phyloP scores from a whole-genome alignment of 2,797 vertebrate genomes.

The Tapirus indicus region DNA sequence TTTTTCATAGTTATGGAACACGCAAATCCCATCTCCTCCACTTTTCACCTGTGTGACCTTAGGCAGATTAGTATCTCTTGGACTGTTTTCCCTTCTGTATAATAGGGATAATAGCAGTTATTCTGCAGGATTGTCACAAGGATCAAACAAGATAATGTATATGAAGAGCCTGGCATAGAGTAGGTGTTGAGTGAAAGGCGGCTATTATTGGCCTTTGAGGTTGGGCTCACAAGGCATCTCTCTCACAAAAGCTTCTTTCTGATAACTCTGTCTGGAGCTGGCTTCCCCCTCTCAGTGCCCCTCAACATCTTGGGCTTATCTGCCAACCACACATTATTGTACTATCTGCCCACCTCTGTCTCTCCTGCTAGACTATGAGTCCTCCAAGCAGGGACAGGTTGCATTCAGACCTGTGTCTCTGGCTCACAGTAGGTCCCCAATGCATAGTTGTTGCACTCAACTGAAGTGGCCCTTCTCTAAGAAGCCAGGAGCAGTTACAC shows the following conservation, averaged over 20 bases:
- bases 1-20: background rate
- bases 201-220: background rate
- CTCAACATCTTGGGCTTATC: background rate
- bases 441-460: accelerated
- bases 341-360: background rate
- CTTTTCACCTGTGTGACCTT: background rate
- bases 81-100: background rate
- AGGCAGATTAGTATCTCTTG: background rate
- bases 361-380: background rate
- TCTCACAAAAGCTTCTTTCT: background rate
- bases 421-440: background rate
- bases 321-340: background rate
- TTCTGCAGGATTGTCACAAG: background rate
- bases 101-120: background rate
- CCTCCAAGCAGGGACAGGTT: background rate
- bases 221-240: background rate
- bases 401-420: background rate
- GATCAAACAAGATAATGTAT: background rate
- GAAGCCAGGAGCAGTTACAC: constrained; percentile 78
- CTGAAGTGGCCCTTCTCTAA: constrained; percentile 74
- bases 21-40: background rate
- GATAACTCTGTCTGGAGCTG: background rate
- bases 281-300: background rate
- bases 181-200: background rate
- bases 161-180: background rate